Percentiles rank a stretch among this genome's conserved stretches.
Evolutionary conservation across 2,113 vertebrate species (phyloP).

Genomic region (Clarias macrocephalus): DNA sequence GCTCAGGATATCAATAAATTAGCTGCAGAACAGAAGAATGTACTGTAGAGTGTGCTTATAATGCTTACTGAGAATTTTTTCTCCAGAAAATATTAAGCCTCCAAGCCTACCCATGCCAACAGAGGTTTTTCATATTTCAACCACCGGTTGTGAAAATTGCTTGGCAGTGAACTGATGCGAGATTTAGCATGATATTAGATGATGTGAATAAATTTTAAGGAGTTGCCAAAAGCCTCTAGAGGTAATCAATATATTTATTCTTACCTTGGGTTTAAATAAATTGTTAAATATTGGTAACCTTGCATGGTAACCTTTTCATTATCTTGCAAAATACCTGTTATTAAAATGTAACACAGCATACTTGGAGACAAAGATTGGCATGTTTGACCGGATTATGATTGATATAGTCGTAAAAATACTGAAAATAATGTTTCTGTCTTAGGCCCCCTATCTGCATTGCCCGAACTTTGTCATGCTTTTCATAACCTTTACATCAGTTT

Average conservation of each 20-base stretch:
- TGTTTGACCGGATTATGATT: background rate
- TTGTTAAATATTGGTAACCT: background rate
- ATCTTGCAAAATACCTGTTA: too few relatives aligned
- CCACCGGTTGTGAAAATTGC: background rate
- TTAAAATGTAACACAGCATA: too few relatives aligned
- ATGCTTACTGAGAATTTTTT: background rate
- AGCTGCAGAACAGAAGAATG: background rate
- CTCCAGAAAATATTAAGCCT: background rate
- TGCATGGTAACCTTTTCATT: background rate
- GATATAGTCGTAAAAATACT: too few relatives aligned
- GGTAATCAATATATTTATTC: background rate
- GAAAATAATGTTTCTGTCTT: too few relatives aligned
- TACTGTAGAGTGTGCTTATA: background rate
- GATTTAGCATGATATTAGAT: background rate
- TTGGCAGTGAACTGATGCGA: background rate
- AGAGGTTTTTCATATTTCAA: background rate
- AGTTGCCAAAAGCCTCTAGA: background rate
- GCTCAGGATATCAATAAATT: slow-evolving; percentile 20
- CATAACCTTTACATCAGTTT: background rate
- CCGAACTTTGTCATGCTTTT: background rate
- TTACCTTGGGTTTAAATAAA: background rate
- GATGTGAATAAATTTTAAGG: background rate
- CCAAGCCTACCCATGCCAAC: background rate
- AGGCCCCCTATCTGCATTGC: background rate
- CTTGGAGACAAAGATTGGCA: background rate